Evolutionary conservation across 2,113 vertebrate species (phyloP).

Genomic region (Dasyornis broadbenti): DNA sequence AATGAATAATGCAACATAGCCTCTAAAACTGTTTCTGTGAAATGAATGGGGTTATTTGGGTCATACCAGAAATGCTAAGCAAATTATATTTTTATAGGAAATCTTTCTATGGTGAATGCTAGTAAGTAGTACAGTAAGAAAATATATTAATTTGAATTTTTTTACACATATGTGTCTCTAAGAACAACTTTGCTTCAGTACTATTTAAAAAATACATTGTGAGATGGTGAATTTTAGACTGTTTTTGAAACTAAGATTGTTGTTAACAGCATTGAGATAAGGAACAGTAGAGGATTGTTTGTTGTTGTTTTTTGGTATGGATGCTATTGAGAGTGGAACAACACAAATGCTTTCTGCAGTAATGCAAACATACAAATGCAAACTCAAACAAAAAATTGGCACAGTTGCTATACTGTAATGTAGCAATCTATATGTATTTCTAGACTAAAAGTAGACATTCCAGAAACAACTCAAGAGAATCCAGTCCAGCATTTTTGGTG

Average conservation of each 20-base stretch:
- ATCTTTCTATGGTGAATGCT: neutral
- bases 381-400: neutral
- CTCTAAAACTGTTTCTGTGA: constrained; percentile 52
- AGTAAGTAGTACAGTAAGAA: constrained; percentile 22
- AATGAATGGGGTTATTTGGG: constrained; percentile 67
- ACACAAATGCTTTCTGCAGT: neutral
- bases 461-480: neutral
- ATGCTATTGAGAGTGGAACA: neutral
- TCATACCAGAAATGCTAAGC: constrained; percentile 39
- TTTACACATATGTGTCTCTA: neutral
- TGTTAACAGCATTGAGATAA: neutral
- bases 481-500: neutral
- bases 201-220: neutral
- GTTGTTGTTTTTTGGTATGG: neutral
- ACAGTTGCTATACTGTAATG: neutral
- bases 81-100: constrained; percentile 55
- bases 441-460: neutral
- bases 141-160: constrained; percentile 14
- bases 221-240: neutral
- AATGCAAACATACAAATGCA: neutral
- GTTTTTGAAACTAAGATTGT: constrained; percentile 29
- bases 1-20: constrained; percentile 57
- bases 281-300: neutral
- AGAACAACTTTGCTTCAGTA: neutral
- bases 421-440: neutral